phyloP scores from a whole-genome alignment of 2,888 invertebrate genomes.

The Apamea monoglypha region DNA sequence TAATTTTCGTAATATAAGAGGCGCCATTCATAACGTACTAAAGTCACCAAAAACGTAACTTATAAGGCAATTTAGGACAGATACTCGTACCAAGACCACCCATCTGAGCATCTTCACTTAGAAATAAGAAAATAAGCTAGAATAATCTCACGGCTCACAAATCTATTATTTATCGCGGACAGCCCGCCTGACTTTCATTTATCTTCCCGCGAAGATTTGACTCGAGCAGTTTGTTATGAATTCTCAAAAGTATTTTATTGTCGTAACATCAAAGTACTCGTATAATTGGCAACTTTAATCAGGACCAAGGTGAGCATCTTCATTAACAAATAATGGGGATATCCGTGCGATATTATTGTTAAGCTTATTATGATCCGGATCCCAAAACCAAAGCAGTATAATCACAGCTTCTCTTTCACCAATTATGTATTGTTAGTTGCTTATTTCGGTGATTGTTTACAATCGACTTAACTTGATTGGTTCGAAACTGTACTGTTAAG shows the following conservation, averaged over 20 bases:
- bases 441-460: slow-evolving; percentile 59
- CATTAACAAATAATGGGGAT: slow-evolving; percentile 61
- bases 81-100: slow-evolving; percentile 44
- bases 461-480: slow-evolving; percentile 63
- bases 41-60: slow-evolving; percentile 54
- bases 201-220: slow-evolving; percentile 30
- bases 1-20: slow-evolving; percentile 57
- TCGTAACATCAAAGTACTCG: slow-evolving; percentile 25
- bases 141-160: slow-evolving; percentile 59
- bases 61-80: slow-evolving; percentile 62
- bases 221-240: slow-evolving; percentile 32
- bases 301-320: slow-evolving; percentile 50
- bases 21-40: slow-evolving; percentile 34
- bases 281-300: slow-evolving; percentile 31
- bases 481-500: slow-evolving; percentile 50
- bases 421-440: slow-evolving; percentile 60
- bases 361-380: slow-evolving; percentile 66
- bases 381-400: slow-evolving; percentile 59
- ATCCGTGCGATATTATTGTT: slow-evolving; percentile 59
- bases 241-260: slow-evolving; percentile 34
- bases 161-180: slow-evolving; percentile 60
- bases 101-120: slow-evolving; percentile 42
- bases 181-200: slow-evolving; percentile 39
- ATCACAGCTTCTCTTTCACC: slow-evolving; percentile 60
- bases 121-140: slow-evolving; percentile 54